Conservation (phyloP, 2,888 invertebrate genomes). For the Scaptomyza flava region DNA sequence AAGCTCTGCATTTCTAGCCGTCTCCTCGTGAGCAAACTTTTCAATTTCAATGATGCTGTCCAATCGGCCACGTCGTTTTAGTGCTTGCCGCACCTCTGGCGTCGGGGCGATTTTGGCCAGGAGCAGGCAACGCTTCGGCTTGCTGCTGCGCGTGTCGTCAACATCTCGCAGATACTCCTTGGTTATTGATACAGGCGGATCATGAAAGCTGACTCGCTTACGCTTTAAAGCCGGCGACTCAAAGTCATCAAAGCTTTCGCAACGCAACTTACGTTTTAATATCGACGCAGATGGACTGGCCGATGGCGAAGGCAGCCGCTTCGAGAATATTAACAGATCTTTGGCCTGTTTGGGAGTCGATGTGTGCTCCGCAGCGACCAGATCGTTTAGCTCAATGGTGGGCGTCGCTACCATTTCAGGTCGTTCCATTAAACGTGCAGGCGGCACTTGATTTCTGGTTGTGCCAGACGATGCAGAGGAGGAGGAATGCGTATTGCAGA, state of each 20-base stretch:
- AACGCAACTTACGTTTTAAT: conserved; percentile 87
- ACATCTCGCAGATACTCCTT: conserved; percentile 82
- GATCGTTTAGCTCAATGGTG: conserved; percentile 63
- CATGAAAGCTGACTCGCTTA: conserved; percentile 92
- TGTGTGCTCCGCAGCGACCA: conserved; percentile 76
- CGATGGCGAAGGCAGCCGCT: conserved; percentile 87
- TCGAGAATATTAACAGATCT: conserved; percentile 86
- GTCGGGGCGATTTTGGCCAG: conserved; percentile 55
- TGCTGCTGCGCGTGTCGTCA: conserved; percentile 80
- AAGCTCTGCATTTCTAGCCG: conserved; percentile 48
- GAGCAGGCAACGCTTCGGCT: conserved; percentile 73
- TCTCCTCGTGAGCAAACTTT: conserved; percentile 71
- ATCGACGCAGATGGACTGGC: conserved; percentile 91
- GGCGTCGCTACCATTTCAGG: conserved; percentile 63
- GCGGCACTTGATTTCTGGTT: conserved; percentile 51
- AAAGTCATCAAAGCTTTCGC: conserved; percentile 86
- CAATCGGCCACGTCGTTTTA: conserved; percentile 79
- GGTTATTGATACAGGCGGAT: conserved; percentile 90
- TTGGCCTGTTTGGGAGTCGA: conserved; percentile 80
- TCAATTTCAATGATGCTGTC: conserved; percentile 82
- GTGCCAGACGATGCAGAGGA: conserved; percentile 1
- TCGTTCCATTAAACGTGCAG: conserved; percentile 55
- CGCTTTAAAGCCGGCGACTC: conserved; percentile 84
- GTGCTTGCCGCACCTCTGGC: conserved; percentile 60
- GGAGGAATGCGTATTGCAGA: conserved; percentile 30